phyloP scores from a whole-genome alignment of 2,888 invertebrate species.

The Ligdia adustata region DNA sequence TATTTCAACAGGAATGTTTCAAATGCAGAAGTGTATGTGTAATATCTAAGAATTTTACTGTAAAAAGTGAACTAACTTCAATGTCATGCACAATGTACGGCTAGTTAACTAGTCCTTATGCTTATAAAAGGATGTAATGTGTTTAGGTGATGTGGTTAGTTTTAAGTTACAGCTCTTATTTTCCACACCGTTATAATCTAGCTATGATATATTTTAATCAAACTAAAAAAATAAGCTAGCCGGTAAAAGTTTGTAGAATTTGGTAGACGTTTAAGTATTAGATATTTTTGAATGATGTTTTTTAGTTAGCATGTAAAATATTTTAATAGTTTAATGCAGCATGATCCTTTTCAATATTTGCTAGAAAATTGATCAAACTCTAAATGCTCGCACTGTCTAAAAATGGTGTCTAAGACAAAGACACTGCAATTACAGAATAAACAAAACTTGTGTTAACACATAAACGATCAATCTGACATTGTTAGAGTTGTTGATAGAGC shows the following conservation, averaged over 20 bases:
- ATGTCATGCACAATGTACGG: no score
- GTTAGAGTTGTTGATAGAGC: slow-evolving; percentile 26
- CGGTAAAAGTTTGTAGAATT: not conserved
- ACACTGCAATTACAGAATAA: slow-evolving; percentile 11
- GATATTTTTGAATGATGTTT: not conserved
- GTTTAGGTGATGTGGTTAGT: no score
- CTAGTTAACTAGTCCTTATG: no score
- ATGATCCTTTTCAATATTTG: slow-evolving; percentile 7
- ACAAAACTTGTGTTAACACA: slow-evolving; percentile 21
- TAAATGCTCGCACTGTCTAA: slow-evolving; percentile 8
- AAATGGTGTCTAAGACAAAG: slow-evolving; percentile 17
- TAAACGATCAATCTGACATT: slow-evolving; percentile 18
- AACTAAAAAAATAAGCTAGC: no score
- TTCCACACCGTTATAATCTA: no score
- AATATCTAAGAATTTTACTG: no score
- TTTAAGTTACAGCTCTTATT: no score
- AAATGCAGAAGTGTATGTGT: no score
- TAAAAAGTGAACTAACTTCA: no score
- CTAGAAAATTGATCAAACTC: not conserved
- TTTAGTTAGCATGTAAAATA: slow-evolving; percentile 15
- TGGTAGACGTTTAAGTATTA: slow-evolving; percentile 5
- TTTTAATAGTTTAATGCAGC: slow-evolving; percentile 2
- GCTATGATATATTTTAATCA: no score
- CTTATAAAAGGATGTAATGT: no score
- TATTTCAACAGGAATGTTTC: no score